A percentile compares a stretch with the other conserved stretches of the same genome.
These are phyloP conservation scores for Schizothorax lantsangensis DNA, from an alignment of 2,797 vertebrate species.

Conservation along the genomic window DNA sequence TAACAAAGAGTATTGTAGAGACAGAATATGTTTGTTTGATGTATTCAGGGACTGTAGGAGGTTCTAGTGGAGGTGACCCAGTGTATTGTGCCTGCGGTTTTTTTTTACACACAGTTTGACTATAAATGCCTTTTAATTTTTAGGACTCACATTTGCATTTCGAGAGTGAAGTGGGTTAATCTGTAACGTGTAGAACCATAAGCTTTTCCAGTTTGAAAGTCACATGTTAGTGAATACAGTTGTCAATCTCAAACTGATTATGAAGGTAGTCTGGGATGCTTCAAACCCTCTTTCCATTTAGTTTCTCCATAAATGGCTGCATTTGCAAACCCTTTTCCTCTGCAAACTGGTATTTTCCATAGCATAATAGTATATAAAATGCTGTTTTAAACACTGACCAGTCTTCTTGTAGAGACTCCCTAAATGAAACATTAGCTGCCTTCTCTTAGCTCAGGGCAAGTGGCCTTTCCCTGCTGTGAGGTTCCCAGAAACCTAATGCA, in stretches of 20 bases:
- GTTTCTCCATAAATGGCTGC: neutral
- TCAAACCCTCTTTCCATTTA: neutral
- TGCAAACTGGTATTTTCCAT: neutral
- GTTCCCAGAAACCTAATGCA: conserved; percentile 26
- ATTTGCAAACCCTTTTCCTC: neutral
- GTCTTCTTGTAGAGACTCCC: conserved; percentile 18
- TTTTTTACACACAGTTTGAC: neutral
- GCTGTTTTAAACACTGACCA: neutral
- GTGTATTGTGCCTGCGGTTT: neutral
- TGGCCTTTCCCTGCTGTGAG: conserved; percentile 29
- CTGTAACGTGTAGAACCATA: neutral
- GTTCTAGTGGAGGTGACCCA: conserved; percentile 18
- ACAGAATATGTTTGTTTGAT: conserved; percentile 16
- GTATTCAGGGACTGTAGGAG: conserved; percentile 9
- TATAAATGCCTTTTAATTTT: neutral
- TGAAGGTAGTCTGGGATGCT: neutral
- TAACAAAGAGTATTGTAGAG: conserved; percentile 23
- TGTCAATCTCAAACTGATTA: neutral
- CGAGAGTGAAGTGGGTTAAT: neutral
- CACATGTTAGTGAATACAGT: neutral
- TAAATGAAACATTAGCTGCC: conserved; percentile 19
- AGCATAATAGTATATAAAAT: neutral
- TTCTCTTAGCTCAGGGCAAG: conserved; percentile 35
- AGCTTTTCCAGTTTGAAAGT: neutral
- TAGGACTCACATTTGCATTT: neutral